Percentiles rank a stretch among this genome's conserved stretches.
Evolutionary conservation across 2,888 invertebrate species (phyloP).

Genomic region (Camptogramma bilineatum): DNA sequence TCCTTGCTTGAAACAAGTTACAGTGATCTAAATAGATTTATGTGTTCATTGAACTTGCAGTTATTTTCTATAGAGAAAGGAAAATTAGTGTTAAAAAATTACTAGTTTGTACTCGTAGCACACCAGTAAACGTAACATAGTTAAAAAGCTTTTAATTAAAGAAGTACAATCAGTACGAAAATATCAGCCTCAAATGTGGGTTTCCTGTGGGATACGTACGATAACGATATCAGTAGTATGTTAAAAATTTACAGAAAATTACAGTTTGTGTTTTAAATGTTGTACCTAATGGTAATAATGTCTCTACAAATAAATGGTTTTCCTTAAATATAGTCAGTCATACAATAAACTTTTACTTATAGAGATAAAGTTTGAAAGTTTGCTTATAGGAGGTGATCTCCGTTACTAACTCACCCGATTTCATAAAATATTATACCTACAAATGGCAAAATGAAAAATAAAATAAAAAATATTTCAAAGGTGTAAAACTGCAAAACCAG

Average conservation of each 20-base stretch:
- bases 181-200: slow-evolving; percentile 26
- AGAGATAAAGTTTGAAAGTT: no score
- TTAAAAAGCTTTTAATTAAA: not conserved
- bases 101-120: not conserved
- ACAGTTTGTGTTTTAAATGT: not conserved
- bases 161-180: slow-evolving; percentile 14
- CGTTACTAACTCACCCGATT: no score
- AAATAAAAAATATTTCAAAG: no score
- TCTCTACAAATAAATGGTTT: no score
- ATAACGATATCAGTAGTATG: slow-evolving; percentile 12
- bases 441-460: no score
- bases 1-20: not conserved
- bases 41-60: not conserved
- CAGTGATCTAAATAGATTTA: not conserved
- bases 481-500: no score
- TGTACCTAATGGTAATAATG: not conserved
- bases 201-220: slow-evolving; percentile 18
- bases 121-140: not conserved
- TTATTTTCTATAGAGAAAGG: not conserved
- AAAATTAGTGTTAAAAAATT: not conserved
- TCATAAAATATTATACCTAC: no score
- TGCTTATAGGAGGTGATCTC: no score
- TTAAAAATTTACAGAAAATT: slow-evolving; percentile 2
- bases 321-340: no score
- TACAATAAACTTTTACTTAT: no score